Conservation (phyloP, 2,113 vertebrate species). For the Campylorhamphus procurvoides region DNA sequence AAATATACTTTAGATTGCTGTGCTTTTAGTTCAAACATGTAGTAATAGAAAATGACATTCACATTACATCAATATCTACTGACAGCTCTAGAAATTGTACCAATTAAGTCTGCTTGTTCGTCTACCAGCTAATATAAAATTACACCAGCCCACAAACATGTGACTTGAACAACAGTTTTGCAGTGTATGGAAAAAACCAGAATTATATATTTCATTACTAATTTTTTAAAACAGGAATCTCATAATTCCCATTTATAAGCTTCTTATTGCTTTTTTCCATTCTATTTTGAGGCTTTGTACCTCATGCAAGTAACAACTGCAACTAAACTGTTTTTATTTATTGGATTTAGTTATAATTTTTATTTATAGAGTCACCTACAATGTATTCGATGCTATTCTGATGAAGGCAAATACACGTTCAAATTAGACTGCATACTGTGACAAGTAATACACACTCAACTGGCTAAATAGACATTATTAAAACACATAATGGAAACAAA, state of each 20-base stretch:
- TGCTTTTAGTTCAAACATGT: conserved; percentile 33
- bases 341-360: neutral
- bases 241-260: neutral
- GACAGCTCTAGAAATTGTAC: conserved; percentile 33
- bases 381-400: neutral
- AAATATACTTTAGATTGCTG: conserved; percentile 34
- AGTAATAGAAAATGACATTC: conserved; percentile 43
- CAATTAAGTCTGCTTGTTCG: conserved; percentile 5
- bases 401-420: neutral
- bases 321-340: neutral
- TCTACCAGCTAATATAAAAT: neutral
- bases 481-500: neutral
- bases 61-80: conserved; percentile 19
- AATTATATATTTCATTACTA: neutral
- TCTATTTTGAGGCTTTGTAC: neutral
- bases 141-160: neutral
- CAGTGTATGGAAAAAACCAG: neutral
- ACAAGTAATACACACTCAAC: neutral
- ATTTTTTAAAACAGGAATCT: neutral
- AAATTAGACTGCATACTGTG: neutral
- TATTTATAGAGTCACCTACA: neutral
- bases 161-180: neutral
- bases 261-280: neutral
- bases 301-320: neutral
- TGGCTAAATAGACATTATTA: neutral